These are phyloP conservation scores for Thumatha senex DNA, from an alignment of 2,888 invertebrate genomes.

Conservation along the genomic window DNA sequence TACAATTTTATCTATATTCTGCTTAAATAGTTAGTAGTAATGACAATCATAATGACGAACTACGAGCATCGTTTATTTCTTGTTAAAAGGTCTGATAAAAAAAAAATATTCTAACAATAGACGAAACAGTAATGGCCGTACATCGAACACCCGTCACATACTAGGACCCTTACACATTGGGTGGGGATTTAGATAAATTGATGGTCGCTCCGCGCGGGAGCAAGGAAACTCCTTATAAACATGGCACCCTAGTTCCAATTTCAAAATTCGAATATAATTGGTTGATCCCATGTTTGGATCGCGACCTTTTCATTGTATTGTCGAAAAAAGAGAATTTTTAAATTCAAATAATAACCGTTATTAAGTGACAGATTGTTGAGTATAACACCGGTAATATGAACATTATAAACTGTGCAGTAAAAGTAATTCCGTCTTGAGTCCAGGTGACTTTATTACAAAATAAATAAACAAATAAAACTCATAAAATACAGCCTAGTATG, in stretches of 20 bases:
- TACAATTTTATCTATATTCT: too few species aligned
- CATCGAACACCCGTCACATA: constrained; percentile 53
- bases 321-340: not conserved
- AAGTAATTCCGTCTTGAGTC: too few species aligned
- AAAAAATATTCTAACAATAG: constrained; percentile 36
- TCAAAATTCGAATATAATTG: constrained; percentile 36
- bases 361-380: not conserved
- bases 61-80: not conserved
- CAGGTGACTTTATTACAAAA: too few species aligned
- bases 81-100: not conserved
- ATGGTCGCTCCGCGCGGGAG: constrained; percentile 62
- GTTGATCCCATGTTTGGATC: constrained; percentile 12
- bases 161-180: constrained; percentile 50
- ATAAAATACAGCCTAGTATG: too few species aligned
- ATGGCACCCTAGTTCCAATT: constrained; percentile 42
- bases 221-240: constrained; percentile 52
- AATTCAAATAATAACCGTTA: not conserved
- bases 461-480: too few species aligned
- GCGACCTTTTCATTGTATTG: not conserved
- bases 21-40: too few species aligned
- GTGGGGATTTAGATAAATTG: constrained; percentile 66
- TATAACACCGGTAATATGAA: not conserved
- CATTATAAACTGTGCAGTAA: not conserved
- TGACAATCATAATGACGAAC: too few species aligned
- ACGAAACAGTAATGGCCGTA: constrained; percentile 57